phyloP scores from a whole-genome alignment of 2,888 invertebrate genomes.

The Fragum sueziense region DNA sequence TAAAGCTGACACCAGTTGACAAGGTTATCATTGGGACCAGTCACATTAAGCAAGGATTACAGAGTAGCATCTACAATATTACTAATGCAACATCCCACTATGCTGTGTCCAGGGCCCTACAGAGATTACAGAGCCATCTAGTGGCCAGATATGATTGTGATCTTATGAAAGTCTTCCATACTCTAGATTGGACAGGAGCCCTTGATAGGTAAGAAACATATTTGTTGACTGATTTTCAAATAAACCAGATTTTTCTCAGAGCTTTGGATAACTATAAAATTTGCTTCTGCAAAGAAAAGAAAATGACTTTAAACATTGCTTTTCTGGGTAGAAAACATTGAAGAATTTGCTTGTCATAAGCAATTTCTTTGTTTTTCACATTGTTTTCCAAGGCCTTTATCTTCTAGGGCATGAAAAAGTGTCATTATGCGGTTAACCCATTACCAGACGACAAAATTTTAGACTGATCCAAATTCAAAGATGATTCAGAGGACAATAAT shows the following conservation, averaged over 20 bases:
- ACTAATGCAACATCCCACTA: conserved; percentile 78
- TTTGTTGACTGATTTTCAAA: not conserved
- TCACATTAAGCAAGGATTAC: conserved; percentile 71
- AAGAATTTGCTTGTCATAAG: not conserved
- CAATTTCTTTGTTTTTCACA: not conserved
- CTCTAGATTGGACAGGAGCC: conserved; percentile 72
- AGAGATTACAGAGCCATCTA: conserved; percentile 66
- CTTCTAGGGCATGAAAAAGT: no score
- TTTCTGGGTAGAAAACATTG: not conserved
- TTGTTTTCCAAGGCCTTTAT: not conserved
- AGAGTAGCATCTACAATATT: conserved; percentile 70
- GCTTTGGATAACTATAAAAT: no score
- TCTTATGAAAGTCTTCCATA: conserved; percentile 63
- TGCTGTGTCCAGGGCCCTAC: conserved; percentile 68
- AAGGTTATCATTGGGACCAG: conserved; percentile 67
- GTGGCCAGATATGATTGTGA: conserved; percentile 58
- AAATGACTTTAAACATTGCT: not conserved
- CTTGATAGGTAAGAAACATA: conserved; percentile 70
- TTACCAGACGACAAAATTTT: no score
- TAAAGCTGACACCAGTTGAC: conserved; percentile 72
- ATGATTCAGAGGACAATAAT: no score
- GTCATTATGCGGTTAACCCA: no score
- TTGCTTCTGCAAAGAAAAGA: no score
- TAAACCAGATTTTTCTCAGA: not conserved
- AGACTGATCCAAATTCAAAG: no score